A percentile compares a stretch with the other conserved stretches of the same genome.
Conservation (phyloP, 2,888 invertebrate genomes). For the Biston betularia region DNA sequence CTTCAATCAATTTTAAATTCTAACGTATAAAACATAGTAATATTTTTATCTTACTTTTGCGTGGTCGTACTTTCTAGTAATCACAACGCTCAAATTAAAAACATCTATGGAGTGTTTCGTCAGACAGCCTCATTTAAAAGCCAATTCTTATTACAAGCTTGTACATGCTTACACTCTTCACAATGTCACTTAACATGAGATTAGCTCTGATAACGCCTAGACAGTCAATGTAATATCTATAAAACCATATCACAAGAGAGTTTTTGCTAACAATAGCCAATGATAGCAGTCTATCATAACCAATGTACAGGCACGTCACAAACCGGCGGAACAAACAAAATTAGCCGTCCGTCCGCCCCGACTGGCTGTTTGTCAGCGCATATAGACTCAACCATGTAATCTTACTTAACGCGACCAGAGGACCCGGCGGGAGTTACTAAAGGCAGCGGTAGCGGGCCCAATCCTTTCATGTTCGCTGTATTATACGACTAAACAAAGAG, state of each 20-base stretch:
- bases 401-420: conserved; percentile 61
- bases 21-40: neutral
- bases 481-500: neutral
- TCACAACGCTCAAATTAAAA: too few species aligned
- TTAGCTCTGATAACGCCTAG: too few species aligned
- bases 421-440: conserved; percentile 20
- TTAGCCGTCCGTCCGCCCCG: conserved; percentile 65
- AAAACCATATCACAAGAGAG: too few species aligned
- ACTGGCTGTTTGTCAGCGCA: conserved; percentile 64
- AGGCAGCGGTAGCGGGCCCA: conserved; percentile 21
- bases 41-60: too few species aligned
- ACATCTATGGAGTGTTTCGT: too few species aligned
- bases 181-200: too few species aligned
- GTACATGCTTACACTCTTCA: too few species aligned
- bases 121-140: too few species aligned
- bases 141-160: too few species aligned
- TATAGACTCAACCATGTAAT: conserved; percentile 68
- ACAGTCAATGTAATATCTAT: neutral
- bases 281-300: conserved; percentile 33
- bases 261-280: conserved; percentile 15
- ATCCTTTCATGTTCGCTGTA: neutral
- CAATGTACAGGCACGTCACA: conserved; percentile 56
- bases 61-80: too few species aligned
- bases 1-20: too few species aligned
- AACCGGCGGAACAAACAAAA: conserved; percentile 74